phyloP scores from a whole-genome alignment of 2,113 vertebrate genomes.

The Phaethon lepturus region DNA sequence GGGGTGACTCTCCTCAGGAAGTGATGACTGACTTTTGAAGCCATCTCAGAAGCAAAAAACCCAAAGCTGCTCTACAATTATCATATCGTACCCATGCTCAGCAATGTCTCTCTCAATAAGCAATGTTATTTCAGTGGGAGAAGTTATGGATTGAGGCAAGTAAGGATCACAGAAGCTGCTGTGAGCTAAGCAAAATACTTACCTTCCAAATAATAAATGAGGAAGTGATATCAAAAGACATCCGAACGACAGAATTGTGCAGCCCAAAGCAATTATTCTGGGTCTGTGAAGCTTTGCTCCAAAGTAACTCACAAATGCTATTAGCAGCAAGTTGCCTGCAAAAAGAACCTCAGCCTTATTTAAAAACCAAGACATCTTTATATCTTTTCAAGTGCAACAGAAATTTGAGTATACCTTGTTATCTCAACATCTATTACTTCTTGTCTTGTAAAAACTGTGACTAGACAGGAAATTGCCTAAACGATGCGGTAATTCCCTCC shows the following conservation, averaged over 20 bases:
- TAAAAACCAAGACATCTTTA: neutral
- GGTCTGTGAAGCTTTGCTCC: constrained; percentile 92
- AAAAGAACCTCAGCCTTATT: neutral
- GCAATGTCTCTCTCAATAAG: neutral
- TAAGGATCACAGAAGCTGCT: neutral
- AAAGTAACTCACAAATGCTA: constrained; percentile 92
- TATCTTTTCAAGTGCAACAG: neutral
- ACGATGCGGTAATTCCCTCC: neutral
- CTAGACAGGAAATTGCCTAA: neutral
- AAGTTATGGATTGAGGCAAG: neutral
- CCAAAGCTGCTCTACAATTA: neutral
- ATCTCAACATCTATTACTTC: neutral
- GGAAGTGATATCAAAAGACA: constrained; percentile 90
- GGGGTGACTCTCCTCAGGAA: neutral
- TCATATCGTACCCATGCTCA: neutral
- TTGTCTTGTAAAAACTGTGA: neutral
- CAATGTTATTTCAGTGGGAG: neutral
- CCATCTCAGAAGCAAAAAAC: neutral
- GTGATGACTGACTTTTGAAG: neutral
- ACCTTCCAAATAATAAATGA: constrained; percentile 93
- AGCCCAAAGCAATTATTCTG: constrained; percentile 88
- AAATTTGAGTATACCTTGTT: neutral
- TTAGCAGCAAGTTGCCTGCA: constrained; percentile 90
- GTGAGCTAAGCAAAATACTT: constrained; percentile 43
- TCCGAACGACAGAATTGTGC: constrained; percentile 85